Percentiles rank a stretch among this genome's conserved stretches.
These are phyloP conservation scores for Anoplolepis gracilipes DNA, from an alignment of 1,140 invertebrate genomes.

Conservation along the genomic window DNA sequence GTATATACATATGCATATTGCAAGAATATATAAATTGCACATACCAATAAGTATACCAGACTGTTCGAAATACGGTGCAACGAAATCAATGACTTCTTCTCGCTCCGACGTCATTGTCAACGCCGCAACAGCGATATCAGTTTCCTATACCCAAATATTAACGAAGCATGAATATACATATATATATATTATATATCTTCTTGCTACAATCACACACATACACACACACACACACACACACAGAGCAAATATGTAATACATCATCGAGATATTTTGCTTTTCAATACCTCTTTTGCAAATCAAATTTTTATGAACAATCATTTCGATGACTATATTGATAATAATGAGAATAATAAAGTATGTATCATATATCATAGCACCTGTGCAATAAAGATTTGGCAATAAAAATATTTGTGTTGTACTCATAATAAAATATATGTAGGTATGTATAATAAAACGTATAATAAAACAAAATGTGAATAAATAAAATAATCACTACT, in stretches of 20 bases:
- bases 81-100: conserved; percentile 97
- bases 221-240: too few species aligned
- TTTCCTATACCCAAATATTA: conserved; percentile 88
- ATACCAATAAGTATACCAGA: conserved; percentile 94
- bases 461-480: too few species aligned
- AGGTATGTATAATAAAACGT: too few species aligned
- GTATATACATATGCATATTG: neutral
- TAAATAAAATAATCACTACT: too few species aligned
- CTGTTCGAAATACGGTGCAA: conserved; percentile 96
- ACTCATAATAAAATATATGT: too few species aligned
- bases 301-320: neutral
- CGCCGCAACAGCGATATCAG: conserved; percentile 94
- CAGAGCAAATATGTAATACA: neutral
- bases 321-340: too few species aligned
- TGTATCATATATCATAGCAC: too few species aligned
- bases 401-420: too few species aligned
- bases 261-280: neutral
- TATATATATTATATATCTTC: conserved; percentile 2
- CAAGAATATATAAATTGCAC: neutral
- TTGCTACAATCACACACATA: neutral
- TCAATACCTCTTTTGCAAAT: neutral
- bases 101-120: conserved; percentile 97
- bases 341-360: too few species aligned
- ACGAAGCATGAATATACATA: neutral
- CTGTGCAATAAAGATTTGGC: too few species aligned